These are phyloP conservation scores for Enteromius thamalakanensis DNA, from an alignment of 2,797 vertebrate genomes.

Conservation along the genomic window DNA sequence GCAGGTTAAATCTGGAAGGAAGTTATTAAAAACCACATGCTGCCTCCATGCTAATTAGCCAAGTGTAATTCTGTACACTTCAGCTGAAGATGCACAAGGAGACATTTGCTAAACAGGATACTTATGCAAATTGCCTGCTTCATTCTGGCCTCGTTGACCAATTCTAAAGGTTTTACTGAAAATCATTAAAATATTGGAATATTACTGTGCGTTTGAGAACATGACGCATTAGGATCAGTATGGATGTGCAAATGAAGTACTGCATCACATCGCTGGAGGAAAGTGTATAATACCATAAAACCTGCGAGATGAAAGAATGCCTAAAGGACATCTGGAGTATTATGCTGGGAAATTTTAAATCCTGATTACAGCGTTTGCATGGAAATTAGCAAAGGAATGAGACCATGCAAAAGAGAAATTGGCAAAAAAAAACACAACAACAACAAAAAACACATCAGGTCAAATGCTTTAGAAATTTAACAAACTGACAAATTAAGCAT, in stretches of 20 bases:
- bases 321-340: slow-evolving; percentile 30
- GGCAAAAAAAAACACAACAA: no score
- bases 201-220: not conserved
- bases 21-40: not conserved
- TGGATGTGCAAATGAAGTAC: slow-evolving; percentile 6
- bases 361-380: slow-evolving; percentile 17
- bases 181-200: slow-evolving; percentile 17
- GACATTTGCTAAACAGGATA: slow-evolving; percentile 34
- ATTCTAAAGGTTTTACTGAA: slow-evolving; percentile 32
- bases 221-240: not conserved
- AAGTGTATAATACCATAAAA: slow-evolving; percentile 9
- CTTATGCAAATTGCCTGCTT: slow-evolving; percentile 49
- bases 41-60: slow-evolving; percentile 13
- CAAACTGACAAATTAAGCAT: not conserved
- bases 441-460: not conserved
- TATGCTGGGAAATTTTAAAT: not conserved
- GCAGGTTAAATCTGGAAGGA: not conserved
- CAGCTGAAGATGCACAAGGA: slow-evolving; percentile 8
- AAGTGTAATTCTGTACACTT: slow-evolving; percentile 29
- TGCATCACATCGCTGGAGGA: not conserved
- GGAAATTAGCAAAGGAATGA: not conserved
- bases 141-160: slow-evolving; percentile 2
- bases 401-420: not conserved
- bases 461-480: not conserved
- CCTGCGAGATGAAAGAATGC: slow-evolving; percentile 6